Conservation (phyloP, 2,113 vertebrate species). For the Ranitomeya variabilis region DNA sequence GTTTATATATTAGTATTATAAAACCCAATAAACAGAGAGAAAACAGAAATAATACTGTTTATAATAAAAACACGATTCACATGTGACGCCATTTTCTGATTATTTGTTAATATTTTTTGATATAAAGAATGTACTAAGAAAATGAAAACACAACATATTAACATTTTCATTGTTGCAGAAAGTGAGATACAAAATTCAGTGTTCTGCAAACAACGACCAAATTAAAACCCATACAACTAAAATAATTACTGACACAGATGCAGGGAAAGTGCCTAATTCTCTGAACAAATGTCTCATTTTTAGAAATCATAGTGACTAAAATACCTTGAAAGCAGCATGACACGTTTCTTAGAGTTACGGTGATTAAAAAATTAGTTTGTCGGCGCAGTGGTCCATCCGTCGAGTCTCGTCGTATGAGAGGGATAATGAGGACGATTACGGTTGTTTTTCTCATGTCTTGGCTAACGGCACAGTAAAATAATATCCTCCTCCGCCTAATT, state of each 20-base stretch:
- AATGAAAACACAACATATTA: neutral
- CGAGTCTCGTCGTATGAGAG: neutral
- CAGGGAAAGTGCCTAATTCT: neutral
- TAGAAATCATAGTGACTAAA: conserved; percentile 5
- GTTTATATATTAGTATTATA: too few species aligned
- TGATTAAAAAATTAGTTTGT: conserved; percentile 36
- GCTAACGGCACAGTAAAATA: neutral
- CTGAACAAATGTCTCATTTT: conserved; percentile 19
- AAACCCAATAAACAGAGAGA: neutral
- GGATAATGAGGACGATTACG: conserved; percentile 22
- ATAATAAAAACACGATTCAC: neutral
- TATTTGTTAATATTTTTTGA: neutral
- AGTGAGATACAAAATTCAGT: neutral
- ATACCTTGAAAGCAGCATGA: conserved; percentile 34
- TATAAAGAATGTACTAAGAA: too few species aligned
- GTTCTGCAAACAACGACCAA: neutral
- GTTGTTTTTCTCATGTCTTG: neutral
- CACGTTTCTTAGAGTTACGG: conserved; percentile 21
- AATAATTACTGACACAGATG: conserved; percentile 4
- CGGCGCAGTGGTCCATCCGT: conserved; percentile 24
- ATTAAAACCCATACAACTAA: neutral
- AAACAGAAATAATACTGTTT: neutral
- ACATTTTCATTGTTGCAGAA: neutral
- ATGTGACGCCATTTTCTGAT: neutral
- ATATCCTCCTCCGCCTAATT: neutral